Base-by-base conservation (phyloP, 2,888 invertebrate species). In the Sphaeridia pumilis region DNA sequence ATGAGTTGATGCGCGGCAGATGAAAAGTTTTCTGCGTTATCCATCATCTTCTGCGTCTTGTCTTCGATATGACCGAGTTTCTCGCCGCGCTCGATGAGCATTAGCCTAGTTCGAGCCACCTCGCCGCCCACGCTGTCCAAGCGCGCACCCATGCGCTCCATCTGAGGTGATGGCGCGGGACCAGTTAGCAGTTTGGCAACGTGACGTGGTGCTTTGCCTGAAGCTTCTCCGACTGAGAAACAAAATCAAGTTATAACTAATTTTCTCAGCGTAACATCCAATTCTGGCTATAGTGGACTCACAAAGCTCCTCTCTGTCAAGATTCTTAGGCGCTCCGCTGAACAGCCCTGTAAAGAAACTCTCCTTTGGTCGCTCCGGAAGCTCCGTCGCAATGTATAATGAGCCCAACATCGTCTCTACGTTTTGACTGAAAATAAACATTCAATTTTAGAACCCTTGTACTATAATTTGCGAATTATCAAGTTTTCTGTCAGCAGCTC, bases 361-460 rank as follows among this genome's bases (percentile, higher is more conserved):
- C 73, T 93, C 90, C 73, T 95, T 97, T n/a, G 98, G 97, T 57
- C 89, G 82, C 73, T 97, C 97, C 12, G 98, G 97, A 84, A 94
- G 94, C 70, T 95, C 95, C 60, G 84, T 82, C 51, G 89, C 81
- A 67, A 89, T 78, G 75, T 90, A 97, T 68, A 97, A 74, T 70
- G 94, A 93, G 57, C 94, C 93, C 72, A 93, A 78, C 88, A 94
- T 90, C 73, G 93, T 93, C 69, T 83, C 82, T 68, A 93, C 76
- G 70, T 84, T 86, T 70, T 83, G 81, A 74, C 93, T 94, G 74
- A 71, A 60, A 60, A 47, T 17, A 26, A 26, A 17, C 35, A 44
- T 17, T n/a, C n/a, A n/a, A n/a, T n/a, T n/a, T n/a, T n/a, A n/a
- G n/a, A n/a, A n/a, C n/a, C n/a, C n/a, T n/a, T n/a, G n/a, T n/a